Conservation (phyloP, 1,140 invertebrate species). For the Listronotus bonariensis region DNA sequence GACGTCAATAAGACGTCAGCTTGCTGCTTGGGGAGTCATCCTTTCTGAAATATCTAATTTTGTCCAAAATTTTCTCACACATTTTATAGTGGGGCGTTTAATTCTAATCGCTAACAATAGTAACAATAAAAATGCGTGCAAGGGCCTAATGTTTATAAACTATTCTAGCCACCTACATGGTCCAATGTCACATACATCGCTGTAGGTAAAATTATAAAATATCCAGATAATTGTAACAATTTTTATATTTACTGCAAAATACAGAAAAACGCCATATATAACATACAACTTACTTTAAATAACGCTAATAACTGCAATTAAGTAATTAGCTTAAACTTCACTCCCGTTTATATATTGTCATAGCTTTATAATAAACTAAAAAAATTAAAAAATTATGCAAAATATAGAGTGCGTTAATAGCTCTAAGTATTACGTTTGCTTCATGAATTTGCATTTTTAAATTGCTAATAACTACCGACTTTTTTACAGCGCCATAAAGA, state of each 20-base stretch:
- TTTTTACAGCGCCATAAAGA: not conserved
- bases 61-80: too few relatives aligned
- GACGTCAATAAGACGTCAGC: too few relatives aligned
- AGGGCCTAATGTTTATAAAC: too few relatives aligned
- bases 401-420: constrained; percentile 9
- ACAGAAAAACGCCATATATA: constrained; percentile 8
- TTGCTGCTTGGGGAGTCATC: too few relatives aligned
- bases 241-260: constrained; percentile 9
- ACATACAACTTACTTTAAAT: constrained; percentile 17
- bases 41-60: too few relatives aligned
- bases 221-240: not conserved
- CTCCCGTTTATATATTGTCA: constrained; percentile 15
- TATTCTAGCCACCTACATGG: not conserved
- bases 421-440: constrained; percentile 8
- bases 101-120: too few relatives aligned
- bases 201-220: not conserved
- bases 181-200: not conserved
- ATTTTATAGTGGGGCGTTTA: too few relatives aligned
- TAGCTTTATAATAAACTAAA: not conserved
- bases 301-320: constrained; percentile 21
- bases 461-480: not conserved
- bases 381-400: constrained; percentile 20
- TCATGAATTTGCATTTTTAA: constrained; percentile 14
- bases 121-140: too few relatives aligned
- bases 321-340: constrained; percentile 24